phyloP scores from a whole-genome alignment of 2,113 vertebrate species.

The Siniperca knerii region DNA sequence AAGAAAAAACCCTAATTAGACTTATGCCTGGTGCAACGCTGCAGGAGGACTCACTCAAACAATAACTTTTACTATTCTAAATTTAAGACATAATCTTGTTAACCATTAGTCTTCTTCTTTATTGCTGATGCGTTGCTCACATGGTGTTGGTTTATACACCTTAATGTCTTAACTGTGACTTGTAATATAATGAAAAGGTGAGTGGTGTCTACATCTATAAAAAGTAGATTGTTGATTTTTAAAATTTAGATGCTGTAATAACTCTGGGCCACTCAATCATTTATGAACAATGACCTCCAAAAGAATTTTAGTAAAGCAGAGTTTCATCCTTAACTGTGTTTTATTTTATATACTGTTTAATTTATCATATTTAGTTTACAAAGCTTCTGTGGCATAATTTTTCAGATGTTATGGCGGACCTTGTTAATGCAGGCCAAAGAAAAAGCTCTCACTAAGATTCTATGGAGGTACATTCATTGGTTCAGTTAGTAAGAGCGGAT shows the following conservation, averaged over 20 bases:
- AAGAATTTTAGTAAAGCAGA: conserved; percentile 14
- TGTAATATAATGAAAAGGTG: conserved; percentile 2
- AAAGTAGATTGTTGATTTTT: neutral
- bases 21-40: conserved; percentile 30
- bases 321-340: neutral
- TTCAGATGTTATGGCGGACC: neutral
- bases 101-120: conserved; percentile 18
- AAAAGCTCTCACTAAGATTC: neutral
- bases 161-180: conserved; percentile 2
- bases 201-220: conserved; percentile 1
- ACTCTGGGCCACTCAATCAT: conserved; percentile 12
- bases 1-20: conserved; percentile 48
- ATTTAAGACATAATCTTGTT: conserved; percentile 33
- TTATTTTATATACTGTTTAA: neutral
- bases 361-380: neutral
- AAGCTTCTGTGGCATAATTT: neutral
- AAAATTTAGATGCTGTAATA: conserved; percentile 17
- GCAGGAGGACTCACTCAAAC: conserved; percentile 28
- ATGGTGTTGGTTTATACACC: conserved; percentile 6
- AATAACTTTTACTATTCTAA: conserved; percentile 35
- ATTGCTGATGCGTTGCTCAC: conserved; percentile 1
- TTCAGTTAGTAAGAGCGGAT: conserved; percentile 2
- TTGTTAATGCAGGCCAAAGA: neutral
- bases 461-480: neutral
- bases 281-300: conserved; percentile 2